Conservation (phyloP, 2,797 vertebrate species). For the Crenichthys baileyi region DNA sequence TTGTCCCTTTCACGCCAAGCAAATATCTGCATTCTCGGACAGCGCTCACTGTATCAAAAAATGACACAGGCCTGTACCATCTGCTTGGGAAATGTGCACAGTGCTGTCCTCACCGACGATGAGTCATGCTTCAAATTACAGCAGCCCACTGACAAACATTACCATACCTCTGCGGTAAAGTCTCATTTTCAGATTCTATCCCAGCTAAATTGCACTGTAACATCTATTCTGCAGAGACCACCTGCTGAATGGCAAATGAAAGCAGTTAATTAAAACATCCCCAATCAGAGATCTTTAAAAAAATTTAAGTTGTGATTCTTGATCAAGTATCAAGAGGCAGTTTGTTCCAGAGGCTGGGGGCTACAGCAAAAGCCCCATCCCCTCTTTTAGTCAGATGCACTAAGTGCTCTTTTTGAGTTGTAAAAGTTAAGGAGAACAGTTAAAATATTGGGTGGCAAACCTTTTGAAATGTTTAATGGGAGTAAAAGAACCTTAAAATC, state of each 20-base stretch:
- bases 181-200: not conserved
- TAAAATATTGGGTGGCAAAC: too few relatives aligned
- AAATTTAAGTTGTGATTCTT: too few relatives aligned
- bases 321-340: too few relatives aligned
- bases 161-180: conserved; percentile 6
- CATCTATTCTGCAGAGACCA: conserved; percentile 1
- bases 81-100: conserved; percentile 17
- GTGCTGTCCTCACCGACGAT: not conserved
- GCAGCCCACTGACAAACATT: conserved; percentile 9
- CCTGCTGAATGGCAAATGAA: conserved; percentile 1
- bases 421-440: too few relatives aligned
- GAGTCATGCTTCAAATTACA: conserved; percentile 15
- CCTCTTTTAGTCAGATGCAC: too few relatives aligned
- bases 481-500: too few relatives aligned
- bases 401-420: too few relatives aligned
- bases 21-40: conserved; percentile 10
- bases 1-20: not conserved
- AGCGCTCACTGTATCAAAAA: not conserved
- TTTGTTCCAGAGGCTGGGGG: too few relatives aligned
- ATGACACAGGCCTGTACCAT: conserved; percentile 2
- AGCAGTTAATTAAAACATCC: conserved; percentile 4
- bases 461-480: too few relatives aligned
- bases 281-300: not conserved
- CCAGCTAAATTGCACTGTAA: not conserved
- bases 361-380: too few relatives aligned